Conservation (phyloP, 2,888 invertebrate genomes). For the Anthoptus insignis region DNA sequence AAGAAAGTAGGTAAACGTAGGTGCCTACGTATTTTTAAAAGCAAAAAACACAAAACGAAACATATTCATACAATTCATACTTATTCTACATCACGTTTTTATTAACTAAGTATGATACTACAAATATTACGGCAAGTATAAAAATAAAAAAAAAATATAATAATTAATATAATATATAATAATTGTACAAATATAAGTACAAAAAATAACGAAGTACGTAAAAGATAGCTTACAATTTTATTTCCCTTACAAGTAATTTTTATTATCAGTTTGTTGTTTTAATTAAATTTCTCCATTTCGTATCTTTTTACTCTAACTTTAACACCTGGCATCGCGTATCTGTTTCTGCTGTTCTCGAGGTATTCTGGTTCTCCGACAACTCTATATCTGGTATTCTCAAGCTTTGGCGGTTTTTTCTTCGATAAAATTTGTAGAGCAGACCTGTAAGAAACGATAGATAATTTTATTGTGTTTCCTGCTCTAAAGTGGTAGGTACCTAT, state of each 20-base stretch:
- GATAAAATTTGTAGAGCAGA: conserved; percentile 59
- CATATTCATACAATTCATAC: not conserved
- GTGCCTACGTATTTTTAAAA: not conserved
- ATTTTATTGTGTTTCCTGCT: no score
- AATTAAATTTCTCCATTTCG: conserved; percentile 54
- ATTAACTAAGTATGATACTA: no score
- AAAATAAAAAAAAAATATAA: no score
- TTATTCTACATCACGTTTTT: no score
- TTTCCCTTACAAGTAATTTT: not conserved
- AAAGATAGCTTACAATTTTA: no score
- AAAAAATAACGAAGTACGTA: no score
- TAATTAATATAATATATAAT: no score
- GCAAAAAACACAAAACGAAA: not conserved
- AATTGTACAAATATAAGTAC: not conserved
- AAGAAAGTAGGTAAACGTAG: not conserved
- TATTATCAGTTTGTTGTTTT: not conserved
- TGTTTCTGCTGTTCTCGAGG: conserved; percentile 57
- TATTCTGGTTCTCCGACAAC: conserved; percentile 66
- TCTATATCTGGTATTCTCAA: conserved; percentile 56
- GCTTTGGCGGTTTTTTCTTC: conserved; percentile 53
- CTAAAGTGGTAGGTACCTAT: no score
- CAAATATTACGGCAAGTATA: no score
- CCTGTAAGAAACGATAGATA: conserved; percentile 59
- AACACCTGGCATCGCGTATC: conserved; percentile 63
- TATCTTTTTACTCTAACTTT: conserved; percentile 72